phyloP scores from a whole-genome alignment of 1,140 invertebrate genomes.

The Thaumatotibia leucotreta region DNA sequence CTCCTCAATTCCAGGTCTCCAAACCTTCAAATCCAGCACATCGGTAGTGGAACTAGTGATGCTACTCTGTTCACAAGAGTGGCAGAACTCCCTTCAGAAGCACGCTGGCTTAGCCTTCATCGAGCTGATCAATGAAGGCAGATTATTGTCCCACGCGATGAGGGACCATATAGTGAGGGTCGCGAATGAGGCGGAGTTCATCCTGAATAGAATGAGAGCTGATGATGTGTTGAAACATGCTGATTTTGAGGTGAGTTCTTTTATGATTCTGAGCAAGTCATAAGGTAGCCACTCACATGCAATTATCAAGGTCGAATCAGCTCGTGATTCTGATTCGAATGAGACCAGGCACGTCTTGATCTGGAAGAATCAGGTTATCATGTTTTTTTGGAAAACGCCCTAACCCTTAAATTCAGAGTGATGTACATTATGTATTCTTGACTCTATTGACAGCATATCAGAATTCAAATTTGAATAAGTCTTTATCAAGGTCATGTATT shows the following conservation, averaged over 20 bases:
- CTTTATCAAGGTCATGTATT: too few relatives aligned
- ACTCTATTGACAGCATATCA: too few relatives aligned
- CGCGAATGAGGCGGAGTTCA: conserved; percentile 99
- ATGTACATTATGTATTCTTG: too few relatives aligned
- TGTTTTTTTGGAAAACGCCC: too few relatives aligned
- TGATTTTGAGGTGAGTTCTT: conserved; percentile 91
- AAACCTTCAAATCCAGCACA: conserved; percentile 97
- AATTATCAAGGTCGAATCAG: too few relatives aligned
- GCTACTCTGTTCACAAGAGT: conserved; percentile 99
- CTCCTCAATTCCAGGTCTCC: conserved; percentile 82
- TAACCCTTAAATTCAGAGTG: too few relatives aligned
- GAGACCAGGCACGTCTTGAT: too few relatives aligned
- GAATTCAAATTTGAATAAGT: too few relatives aligned
- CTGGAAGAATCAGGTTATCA: too few relatives aligned
- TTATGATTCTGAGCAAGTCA: too few relatives aligned
- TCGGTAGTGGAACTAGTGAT: conserved; percentile 99
- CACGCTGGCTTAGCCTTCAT: conserved; percentile 99
- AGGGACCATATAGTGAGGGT: conserved; percentile 99
- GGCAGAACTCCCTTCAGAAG: conserved; percentile 99
- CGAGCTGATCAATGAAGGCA: conserved; percentile 99
- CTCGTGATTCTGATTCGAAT: too few relatives aligned
- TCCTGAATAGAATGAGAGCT: conserved; percentile 98
- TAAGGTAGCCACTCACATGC: too few relatives aligned
- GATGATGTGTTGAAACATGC: conserved; percentile 99
- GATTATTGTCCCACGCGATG: conserved; percentile 98